Conservation (phyloP, 2,797 vertebrate species). For the Rachycentron canadum region DNA sequence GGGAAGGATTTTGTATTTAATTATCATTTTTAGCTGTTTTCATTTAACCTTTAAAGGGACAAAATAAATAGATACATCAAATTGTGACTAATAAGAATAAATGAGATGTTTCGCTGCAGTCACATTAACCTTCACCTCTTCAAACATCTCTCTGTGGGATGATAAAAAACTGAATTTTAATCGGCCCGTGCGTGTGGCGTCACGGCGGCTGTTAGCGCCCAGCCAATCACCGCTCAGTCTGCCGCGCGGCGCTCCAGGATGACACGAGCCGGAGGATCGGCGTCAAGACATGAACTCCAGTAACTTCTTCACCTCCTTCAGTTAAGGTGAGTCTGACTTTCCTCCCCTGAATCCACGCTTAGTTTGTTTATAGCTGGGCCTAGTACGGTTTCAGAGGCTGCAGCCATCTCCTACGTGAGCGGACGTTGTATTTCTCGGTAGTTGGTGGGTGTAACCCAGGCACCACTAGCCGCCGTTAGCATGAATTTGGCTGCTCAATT, state of each 20-base stretch:
- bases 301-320: conserved; percentile 35
- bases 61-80: neutral
- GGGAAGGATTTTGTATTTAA: neutral
- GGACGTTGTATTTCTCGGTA: neutral
- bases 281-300: conserved; percentile 67
- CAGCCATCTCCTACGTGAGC: neutral
- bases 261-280: conserved; percentile 25
- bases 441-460: conserved; percentile 55
- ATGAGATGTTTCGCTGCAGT: neutral
- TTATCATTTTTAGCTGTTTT: neutral
- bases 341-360: neutral
- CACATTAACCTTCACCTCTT: neutral
- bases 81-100: neutral
- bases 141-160: neutral
- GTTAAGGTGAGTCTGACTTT: conserved; percentile 63
- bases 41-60: neutral
- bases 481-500: conserved; percentile 11
- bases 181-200: conserved; percentile 28
- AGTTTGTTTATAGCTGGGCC: neutral
- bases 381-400: neutral
- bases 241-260: conserved; percentile 35
- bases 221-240: conserved; percentile 65
- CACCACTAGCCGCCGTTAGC: conserved; percentile 69
- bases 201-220: conserved; percentile 6
- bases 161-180: neutral